Evolutionary conservation across 1,140 invertebrate genomes (phyloP).

Genomic region (Oreohelix idahoensis): DNA sequence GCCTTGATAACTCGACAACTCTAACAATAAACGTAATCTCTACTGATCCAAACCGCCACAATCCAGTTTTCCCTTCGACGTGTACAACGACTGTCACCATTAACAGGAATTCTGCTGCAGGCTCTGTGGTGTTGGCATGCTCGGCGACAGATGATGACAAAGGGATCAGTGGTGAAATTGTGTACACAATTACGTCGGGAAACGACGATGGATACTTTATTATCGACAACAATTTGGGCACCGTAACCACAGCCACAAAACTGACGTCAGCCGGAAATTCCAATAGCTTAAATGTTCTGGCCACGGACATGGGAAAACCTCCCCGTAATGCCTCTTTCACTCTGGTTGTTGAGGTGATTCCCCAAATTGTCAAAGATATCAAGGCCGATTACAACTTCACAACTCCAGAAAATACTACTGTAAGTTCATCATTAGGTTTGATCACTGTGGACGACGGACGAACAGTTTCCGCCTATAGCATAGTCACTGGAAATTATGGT

Average conservation of each 20-base stretch:
- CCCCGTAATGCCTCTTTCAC: neutral
- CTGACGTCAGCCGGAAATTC: neutral
- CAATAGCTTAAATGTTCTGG: neutral
- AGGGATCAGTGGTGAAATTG: slow-evolving; percentile 7
- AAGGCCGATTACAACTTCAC: slow-evolving; percentile 7
- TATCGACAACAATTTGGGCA: neutral
- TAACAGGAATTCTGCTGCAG: neutral
- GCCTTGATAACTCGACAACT: too few relatives aligned
- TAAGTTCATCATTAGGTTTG: neutral
- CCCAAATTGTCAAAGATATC: neutral
- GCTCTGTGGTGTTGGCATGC: neutral
- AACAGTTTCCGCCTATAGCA: slow-evolving; percentile 5
- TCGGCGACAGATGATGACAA: slow-evolving; percentile 2
- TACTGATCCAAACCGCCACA: slow-evolving; percentile 9
- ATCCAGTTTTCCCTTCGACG: neutral
- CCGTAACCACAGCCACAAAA: neutral
- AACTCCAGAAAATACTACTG: neutral
- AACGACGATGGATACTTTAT: slow-evolving; percentile 27
- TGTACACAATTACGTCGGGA: neutral
- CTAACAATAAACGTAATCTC: neutral
- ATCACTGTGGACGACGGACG: neutral
- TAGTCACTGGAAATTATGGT: slow-evolving; percentile 1
- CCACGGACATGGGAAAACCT: slow-evolving; percentile 10
- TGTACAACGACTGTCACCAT: neutral
- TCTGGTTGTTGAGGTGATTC: neutral